Base-by-base conservation (phyloP, 2,888 invertebrate genomes). In the Mylabris sibirica region DNA sequence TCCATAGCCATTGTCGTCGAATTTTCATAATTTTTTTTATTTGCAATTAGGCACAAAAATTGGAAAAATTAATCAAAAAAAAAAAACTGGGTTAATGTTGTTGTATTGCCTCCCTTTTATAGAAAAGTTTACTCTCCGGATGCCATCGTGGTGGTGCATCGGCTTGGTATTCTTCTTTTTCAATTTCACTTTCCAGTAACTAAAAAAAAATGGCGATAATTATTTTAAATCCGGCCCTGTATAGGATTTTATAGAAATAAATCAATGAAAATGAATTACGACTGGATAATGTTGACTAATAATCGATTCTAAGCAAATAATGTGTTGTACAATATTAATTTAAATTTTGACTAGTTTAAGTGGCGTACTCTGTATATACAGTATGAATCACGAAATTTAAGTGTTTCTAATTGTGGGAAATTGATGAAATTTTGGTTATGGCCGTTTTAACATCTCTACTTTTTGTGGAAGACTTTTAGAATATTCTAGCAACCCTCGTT, bases 121-220 rank as follows among this genome's bases (percentile, higher is more conserved):
- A 83, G 71, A 83, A 83, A 11, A 82, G 74, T 68, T 82, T 83
- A 64, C 77, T 80, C 60, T 84, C 83, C 5, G 83, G 83, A 63
- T 82, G 81, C 83, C 83, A 84, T 74, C 83, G 78, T 53, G 81
- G 82, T 53, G 82, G 82, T 2, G 80, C 72, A 60, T 83, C 84
- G 3, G 77, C 76, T 68, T 81, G 77, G 65, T 76, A 77, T 69
- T 84, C 84, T 68, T 83, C 83, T 66, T 81, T 83, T 65, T 83
- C 83, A 63, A 84, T 78, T 72, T 84, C 83, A 24, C 73, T 80
- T 67, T 84, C 83, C 66, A 83, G 62, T 44, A 84, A 72, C 84
- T 84, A 77, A 41, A 35, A 35, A 35, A 35, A 12, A 35, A 35
- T 35, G 38, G 38, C 12, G 38, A 3, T 3, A 38, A 38, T 38